These are phyloP conservation scores for Orchestes rusci DNA, from an alignment of 2,888 invertebrate genomes.

Conservation along the genomic window DNA sequence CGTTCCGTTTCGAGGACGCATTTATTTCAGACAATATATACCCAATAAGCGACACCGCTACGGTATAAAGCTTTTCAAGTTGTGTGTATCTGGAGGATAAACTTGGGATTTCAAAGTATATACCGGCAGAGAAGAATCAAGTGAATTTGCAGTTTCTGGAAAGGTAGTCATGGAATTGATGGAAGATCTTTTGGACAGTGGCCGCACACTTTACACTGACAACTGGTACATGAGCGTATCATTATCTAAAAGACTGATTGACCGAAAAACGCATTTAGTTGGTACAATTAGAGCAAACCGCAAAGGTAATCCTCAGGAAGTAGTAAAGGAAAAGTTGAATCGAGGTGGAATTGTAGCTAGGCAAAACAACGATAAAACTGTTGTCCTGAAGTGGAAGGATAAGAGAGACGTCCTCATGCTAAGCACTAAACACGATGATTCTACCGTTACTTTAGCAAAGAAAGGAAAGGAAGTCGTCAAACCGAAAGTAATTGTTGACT, in stretches of 20 bases:
- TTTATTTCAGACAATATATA: slow-evolving; percentile 23
- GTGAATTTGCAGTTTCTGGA: slow-evolving; percentile 7
- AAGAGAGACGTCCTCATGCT: slow-evolving; percentile 17
- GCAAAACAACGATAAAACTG: slow-evolving; percentile 13
- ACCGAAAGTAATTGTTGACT: slow-evolving; percentile 8
- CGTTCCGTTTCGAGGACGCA: slow-evolving; percentile 23
- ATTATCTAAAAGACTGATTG: slow-evolving; percentile 10
- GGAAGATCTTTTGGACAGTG: slow-evolving; percentile 21
- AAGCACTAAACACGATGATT: slow-evolving; percentile 15
- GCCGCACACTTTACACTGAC: slow-evolving; percentile 26
- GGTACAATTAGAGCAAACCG: slow-evolving; percentile 13
- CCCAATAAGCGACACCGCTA: slow-evolving; percentile 22
- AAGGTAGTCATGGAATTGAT: slow-evolving; percentile 21
- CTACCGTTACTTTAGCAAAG: background rate
- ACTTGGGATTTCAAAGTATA: slow-evolving; percentile 22
- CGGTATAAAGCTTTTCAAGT: slow-evolving; percentile 24
- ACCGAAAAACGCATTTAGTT: slow-evolving; percentile 13
- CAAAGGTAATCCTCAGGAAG: slow-evolving; percentile 7
- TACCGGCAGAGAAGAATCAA: slow-evolving; percentile 15
- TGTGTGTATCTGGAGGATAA: slow-evolving; percentile 16
- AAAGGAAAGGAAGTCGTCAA: slow-evolving; percentile 10
- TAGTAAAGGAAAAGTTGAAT: slow-evolving; percentile 12
- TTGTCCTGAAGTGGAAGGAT: slow-evolving; percentile 13
- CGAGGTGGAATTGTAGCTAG: slow-evolving; percentile 7
- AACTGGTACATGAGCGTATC: slow-evolving; percentile 29